Evolutionary conservation across 2,797 vertebrate species (phyloP), one percentile per base, ranked within the genome.

Genomic region (Sebastes nivosus): DNA sequence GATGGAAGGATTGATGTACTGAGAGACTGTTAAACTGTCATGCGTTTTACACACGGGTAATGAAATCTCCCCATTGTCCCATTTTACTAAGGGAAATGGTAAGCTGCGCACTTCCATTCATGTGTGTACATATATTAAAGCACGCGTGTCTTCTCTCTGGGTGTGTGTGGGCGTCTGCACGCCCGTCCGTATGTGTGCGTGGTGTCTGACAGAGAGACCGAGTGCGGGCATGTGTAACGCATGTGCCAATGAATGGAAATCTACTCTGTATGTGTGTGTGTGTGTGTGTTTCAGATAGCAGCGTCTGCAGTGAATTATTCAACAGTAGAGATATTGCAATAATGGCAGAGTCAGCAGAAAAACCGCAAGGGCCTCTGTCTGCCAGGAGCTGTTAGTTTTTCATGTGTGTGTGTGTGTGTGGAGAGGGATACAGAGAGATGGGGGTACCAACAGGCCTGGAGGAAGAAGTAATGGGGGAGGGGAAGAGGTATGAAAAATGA

Each of bases 271-370:
- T 11, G 5, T 32, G 29, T 61, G n/a, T 7, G 67, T 61, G n/a
- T 7, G 67, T 38, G 27, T 24, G 70, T 12, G 82, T 24, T 85
- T 87, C 67, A 61, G 59, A 82, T 72, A 80, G 76, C 72, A 75
- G 70, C 66, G 84, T 82, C 74, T 91, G 82, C 67, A 59, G 91
- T 90, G 84, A 93, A 90, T 91, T 88, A 94, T 92, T 93, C 89
- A 92, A 88, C 83, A 88, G 82, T 59, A 60, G 77, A 84, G 84
- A 91, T 88, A 85, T 85, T 80, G 80, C 75, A 83, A 90, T 90
- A 92, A 88, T 57, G 63, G 82, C 82, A 65, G 63, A 91, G 86
- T 94, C 93, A 94, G 93, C 93, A 87, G 79, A 88, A 92, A 91
- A 88, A 87, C 34, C 32, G 77, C 81, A 83, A 46, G 32, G 20